Base-by-base conservation (phyloP, 2,113 vertebrate species). In the Etheostoma cragini region DNA sequence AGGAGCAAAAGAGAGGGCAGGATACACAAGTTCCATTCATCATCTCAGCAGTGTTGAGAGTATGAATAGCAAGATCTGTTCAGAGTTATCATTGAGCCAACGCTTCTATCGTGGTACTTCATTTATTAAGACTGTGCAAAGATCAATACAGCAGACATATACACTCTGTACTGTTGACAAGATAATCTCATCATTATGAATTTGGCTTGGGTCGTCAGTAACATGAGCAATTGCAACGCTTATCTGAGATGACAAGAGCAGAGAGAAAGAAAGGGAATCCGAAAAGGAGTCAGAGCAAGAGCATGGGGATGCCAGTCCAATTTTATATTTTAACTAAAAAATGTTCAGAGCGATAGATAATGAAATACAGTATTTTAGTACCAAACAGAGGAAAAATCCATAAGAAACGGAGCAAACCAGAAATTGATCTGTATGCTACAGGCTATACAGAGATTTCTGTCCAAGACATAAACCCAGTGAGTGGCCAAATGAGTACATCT, bases 101-200 rank as follows among this genome's bases (percentile, higher is more conserved):
- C 58, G 81, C 77, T 88, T 92, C 83, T 78, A 83, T 87, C 75
- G 78, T 56, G 74, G 61, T 81, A 89, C 89, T 93, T 94, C 88
- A 93, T 94, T 95, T 93, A 94, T 94, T 93, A 94, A 85, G 80
- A 88, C 87, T 75, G 87, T 38, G 77, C 16, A 21, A 60, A 66
- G 94, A 95, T 96, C 92, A 90, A 95, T 94, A 92, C 62, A 16
- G 63, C 74, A 88, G 89, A 92, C 79, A 89, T 93, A 90, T 80
- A 91, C 89, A 90, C 92, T 87, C 93, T 86, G 89, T 79, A 73
- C 85, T 87, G 91, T 91, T 93, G 94, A 95, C 92, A 92, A 91
- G 91, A 95, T 94, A 94, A 95, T 95, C 91, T 94, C 92, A 95
- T 94, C 88, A 90, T 94, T 94, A 92, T 91, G 88, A 94, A 94